phyloP scores from a whole-genome alignment of 2,888 invertebrate genomes.

The Drosophila quinaria region DNA sequence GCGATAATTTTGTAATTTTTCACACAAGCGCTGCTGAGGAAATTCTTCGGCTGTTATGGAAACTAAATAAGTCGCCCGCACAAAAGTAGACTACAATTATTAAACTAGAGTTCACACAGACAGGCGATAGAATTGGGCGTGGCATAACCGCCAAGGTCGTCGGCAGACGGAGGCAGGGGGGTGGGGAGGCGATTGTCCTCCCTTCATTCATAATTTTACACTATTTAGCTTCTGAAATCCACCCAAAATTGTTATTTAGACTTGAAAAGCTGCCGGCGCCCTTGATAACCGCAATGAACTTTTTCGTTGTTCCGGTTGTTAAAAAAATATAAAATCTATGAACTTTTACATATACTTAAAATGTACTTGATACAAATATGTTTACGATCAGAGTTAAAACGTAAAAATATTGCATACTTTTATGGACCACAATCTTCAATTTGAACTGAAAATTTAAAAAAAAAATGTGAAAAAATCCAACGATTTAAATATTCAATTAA shows the following conservation, averaged over 20 bases:
- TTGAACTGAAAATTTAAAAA: background rate
- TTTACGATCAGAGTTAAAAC: background rate
- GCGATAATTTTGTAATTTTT: slow-evolving; percentile 5
- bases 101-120: background rate
- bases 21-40: slow-evolving; percentile 22
- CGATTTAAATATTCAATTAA: slow-evolving; percentile 5
- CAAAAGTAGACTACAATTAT: slow-evolving; percentile 52
- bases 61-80: slow-evolving; percentile 29
- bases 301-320: background rate
- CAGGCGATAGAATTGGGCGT: background rate
- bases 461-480: background rate
- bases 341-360: background rate
- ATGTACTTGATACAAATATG: slow-evolving; percentile 4
- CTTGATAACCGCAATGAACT: background rate
- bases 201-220: too few species aligned
- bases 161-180: too few species aligned
- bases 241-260: too few species aligned
- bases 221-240: too few species aligned
- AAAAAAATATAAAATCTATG: background rate
- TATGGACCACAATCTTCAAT: background rate
- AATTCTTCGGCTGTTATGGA: slow-evolving; percentile 15
- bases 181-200: too few species aligned
- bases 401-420: slow-evolving; percentile 35
- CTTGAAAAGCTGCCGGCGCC: too few species aligned
- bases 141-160: slow-evolving; percentile 8